These are phyloP conservation scores for Carassius carassius DNA, from an alignment of 2,113 vertebrate species.

Conservation along the genomic window DNA sequence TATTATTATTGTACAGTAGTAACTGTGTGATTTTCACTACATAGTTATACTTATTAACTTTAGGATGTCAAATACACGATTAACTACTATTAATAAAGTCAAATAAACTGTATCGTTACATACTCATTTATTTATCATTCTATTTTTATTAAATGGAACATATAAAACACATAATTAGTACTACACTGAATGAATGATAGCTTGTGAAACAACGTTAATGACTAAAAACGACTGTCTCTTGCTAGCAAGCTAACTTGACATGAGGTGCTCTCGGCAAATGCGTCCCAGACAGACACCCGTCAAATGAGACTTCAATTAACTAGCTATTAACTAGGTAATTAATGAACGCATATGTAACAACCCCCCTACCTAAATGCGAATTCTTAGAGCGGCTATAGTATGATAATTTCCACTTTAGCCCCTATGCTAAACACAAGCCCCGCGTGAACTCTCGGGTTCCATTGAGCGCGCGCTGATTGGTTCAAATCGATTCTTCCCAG, in stretches of 20 bases:
- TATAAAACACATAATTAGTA: not conserved
- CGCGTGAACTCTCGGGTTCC: conserved; percentile 48
- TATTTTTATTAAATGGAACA: not conserved
- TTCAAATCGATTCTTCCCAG: not conserved
- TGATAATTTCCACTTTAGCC: not conserved
- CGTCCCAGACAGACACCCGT: not conserved
- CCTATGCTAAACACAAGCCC: conserved; percentile 33
- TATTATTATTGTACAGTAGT: not conserved
- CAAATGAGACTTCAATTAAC: not conserved
- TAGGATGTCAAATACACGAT: not conserved
- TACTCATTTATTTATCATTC: not conserved
- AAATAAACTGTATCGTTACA: not conserved
- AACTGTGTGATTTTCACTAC: not conserved
- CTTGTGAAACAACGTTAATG: not conserved
- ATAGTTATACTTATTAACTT: not conserved
- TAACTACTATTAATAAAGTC: not conserved
- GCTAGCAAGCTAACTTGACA: conserved; percentile 32
- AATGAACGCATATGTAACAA: not conserved
- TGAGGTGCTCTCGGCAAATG: conserved; percentile 3
- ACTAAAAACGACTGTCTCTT: not conserved
- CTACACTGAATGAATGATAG: not conserved
- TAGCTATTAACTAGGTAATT: not conserved
- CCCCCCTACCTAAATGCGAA: not conserved
- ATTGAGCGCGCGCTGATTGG: conserved; percentile 43
- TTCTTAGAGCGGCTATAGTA: not conserved